These are phyloP conservation scores for Oasisia sp. DNA, from an alignment of 2,888 invertebrate genomes.

Conservation along the genomic window DNA sequence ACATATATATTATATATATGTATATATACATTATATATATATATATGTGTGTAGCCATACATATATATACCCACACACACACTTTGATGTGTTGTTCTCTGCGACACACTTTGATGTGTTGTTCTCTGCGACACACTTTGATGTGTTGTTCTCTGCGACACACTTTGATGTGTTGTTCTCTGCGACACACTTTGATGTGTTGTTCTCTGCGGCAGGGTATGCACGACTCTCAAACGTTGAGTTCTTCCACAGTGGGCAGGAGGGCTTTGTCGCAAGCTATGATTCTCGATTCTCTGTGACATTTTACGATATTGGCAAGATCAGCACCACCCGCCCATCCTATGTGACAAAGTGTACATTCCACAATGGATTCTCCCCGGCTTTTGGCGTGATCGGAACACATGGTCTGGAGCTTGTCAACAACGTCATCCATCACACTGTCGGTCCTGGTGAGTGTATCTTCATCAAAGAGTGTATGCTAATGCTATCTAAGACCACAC, in stretches of 20 bases:
- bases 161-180: too few species aligned
- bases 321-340: constrained; percentile 41
- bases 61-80: too few species aligned
- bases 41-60: too few species aligned
- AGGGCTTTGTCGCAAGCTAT: constrained; percentile 39
- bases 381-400: constrained; percentile 53
- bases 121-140: too few species aligned
- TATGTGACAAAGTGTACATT: constrained; percentile 51
- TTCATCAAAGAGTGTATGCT: background rate
- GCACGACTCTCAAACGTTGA: too few species aligned
- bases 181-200: background rate
- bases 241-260: constrained; percentile 44
- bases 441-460: constrained; percentile 32
- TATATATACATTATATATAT: too few species aligned
- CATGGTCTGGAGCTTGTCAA: constrained; percentile 49
- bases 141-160: too few species aligned
- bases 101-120: too few species aligned
- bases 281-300: constrained; percentile 44
- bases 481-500: too few species aligned
- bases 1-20: too few species aligned
- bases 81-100: too few species aligned
- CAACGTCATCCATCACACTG: constrained; percentile 51
- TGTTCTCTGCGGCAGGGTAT: constrained; percentile 35
- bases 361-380: constrained; percentile 53
- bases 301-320: constrained; percentile 38